Evolutionary conservation across 2,888 invertebrate genomes (phyloP).

Genomic region (Harpagoxenus sublaevis): DNA sequence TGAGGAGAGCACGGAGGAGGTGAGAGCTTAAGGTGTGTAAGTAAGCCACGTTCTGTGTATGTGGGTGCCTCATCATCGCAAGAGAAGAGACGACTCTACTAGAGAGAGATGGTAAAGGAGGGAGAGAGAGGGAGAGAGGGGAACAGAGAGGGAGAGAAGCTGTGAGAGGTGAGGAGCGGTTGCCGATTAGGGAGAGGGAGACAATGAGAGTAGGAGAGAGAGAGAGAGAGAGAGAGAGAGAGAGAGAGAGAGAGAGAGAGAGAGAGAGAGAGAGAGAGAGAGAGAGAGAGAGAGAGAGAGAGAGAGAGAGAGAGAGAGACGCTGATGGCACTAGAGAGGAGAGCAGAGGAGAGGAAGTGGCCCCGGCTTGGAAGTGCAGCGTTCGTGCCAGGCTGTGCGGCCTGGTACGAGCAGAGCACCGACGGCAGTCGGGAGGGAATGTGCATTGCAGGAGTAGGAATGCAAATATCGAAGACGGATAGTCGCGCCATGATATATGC

Average conservation of each 20-base stretch:
- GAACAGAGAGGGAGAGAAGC: conserved; percentile 29
- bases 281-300: too few relatives aligned
- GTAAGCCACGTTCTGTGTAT: conserved; percentile 39
- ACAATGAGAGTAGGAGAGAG: conserved; percentile 45
- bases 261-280: too few relatives aligned
- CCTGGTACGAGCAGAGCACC: conserved; percentile 81
- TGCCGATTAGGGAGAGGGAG: conserved; percentile 36
- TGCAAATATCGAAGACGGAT: conserved; percentile 56
- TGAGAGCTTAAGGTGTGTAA: conserved; percentile 36
- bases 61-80: conserved; percentile 33
- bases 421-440: conserved; percentile 64
- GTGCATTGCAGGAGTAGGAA: conserved; percentile 56
- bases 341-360: conserved; percentile 54
- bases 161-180: conserved; percentile 56
- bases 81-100: conserved; percentile 22
- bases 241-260: too few relatives aligned
- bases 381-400: conserved; percentile 84
- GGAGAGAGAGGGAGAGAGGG: conserved; percentile 11
- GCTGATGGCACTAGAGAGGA: conserved; percentile 50
- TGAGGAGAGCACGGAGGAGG: conserved; percentile 45
- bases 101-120: not conserved
- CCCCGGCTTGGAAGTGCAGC: conserved; percentile 77
- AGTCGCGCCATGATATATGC: conserved; percentile 41
- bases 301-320: conserved; percentile 48
- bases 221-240: too few relatives aligned